A percentile compares a stretch with the other conserved stretches of the same genome.
Evolutionary conservation across 1,140 invertebrate genomes (phyloP).

Genomic region (Sarcophaga peregrina): DNA sequence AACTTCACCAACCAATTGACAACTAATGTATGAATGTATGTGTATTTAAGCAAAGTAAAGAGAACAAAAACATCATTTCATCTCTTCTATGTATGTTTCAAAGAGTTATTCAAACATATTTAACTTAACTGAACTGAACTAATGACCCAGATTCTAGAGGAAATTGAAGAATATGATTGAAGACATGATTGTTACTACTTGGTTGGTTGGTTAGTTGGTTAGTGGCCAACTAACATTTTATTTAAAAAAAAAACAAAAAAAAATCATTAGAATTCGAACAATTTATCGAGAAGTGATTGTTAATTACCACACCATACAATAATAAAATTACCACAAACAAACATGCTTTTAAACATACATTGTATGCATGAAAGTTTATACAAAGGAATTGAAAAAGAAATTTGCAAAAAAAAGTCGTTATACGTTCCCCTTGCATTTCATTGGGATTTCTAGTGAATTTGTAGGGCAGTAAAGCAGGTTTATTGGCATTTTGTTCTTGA

Average conservation of each 20-base stretch:
- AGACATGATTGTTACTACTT: too few species aligned
- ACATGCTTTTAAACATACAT: too few species aligned
- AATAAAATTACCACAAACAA: not conserved
- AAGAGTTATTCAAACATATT: too few species aligned
- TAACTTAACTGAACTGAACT: conserved; percentile 16
- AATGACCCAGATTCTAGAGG: conserved; percentile 17
- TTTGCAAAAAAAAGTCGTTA: conserved; percentile 67
- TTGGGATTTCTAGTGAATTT: conserved; percentile 86
- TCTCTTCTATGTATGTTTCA: too few species aligned
- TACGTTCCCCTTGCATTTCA: conserved; percentile 85
- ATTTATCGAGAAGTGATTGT: not conserved
- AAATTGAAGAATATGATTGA: not conserved
- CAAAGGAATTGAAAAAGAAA: too few species aligned
- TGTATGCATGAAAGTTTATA: too few species aligned
- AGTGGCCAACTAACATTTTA: conserved; percentile 12
- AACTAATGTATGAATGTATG: not conserved
- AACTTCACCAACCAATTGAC: not conserved
- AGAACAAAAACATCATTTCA: too few species aligned
- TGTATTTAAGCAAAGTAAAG: too few species aligned
- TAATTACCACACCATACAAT: not conserved
- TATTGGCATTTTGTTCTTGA: conserved; percentile 43
- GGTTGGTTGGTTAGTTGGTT: not conserved
- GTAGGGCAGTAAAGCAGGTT: conserved; percentile 60
- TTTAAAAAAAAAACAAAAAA: not conserved
- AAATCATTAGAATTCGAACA: too few species aligned